Conservation (phyloP, 2,113 vertebrate species). For the Butorides virescens region DNA sequence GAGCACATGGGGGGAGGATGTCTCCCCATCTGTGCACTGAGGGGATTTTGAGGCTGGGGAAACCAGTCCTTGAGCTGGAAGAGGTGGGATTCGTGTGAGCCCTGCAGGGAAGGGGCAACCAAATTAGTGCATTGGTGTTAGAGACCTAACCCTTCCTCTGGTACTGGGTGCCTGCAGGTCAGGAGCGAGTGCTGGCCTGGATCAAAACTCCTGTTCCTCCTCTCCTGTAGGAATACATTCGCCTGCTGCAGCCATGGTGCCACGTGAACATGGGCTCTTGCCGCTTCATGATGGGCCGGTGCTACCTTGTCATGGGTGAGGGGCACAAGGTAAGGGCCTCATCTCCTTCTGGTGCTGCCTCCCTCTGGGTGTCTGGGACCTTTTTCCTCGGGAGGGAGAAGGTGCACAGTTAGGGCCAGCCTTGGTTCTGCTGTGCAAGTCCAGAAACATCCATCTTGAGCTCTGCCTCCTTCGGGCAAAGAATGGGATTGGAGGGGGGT, state of each 20-base stretch:
- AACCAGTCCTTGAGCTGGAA: accelerated
- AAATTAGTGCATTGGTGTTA: background rate
- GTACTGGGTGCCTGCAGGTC: background rate
- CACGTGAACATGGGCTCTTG: slow-evolving; percentile 93
- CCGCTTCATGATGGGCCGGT: slow-evolving; percentile 91
- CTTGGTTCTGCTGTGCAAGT: background rate
- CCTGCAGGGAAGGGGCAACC: background rate
- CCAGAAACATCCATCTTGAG: background rate
- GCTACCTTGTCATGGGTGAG: slow-evolving; percentile 91
- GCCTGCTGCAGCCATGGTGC: slow-evolving; percentile 90
- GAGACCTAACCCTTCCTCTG: background rate
- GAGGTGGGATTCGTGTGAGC: background rate
- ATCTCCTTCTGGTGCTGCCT: background rate
- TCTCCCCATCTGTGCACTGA: background rate
- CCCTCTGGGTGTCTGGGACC: background rate
- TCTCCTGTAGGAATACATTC: slow-evolving; percentile 84
- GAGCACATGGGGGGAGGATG: accelerated
- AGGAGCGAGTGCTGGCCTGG: accelerated
- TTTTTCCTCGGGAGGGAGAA: background rate
- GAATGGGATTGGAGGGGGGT: accelerated
- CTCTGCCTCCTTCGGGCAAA: background rate
- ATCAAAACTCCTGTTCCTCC: background rate
- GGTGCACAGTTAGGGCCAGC: background rate
- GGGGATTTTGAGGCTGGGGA: background rate
- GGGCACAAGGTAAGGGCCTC: slow-evolving; percentile 85